phyloP scores from a whole-genome alignment of 2,888 invertebrate species.

The Cephonodes hylas region DNA sequence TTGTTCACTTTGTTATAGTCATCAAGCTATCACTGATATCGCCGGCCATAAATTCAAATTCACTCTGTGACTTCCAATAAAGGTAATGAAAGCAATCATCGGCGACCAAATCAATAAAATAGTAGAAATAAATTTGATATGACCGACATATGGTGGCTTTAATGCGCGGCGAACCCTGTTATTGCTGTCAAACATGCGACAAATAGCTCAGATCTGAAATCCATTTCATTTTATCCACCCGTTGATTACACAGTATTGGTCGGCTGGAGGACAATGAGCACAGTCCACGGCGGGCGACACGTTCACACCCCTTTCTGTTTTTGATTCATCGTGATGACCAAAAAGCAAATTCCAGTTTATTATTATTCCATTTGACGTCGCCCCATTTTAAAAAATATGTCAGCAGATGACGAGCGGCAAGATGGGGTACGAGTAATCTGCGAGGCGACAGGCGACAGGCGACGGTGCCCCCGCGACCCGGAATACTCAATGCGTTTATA shows the following conservation, averaged over 20 bases:
- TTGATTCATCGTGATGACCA: constrained; percentile 76
- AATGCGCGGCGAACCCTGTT: constrained; percentile 77
- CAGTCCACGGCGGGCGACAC: constrained; percentile 72
- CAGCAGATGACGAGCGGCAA: constrained; percentile 74
- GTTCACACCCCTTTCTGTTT: constrained; percentile 79
- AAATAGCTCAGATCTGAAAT: constrained; percentile 70
- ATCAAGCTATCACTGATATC: constrained; percentile 76
- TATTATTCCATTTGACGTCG: constrained; percentile 79
- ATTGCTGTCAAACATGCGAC: constrained; percentile 81
- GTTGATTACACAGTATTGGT: constrained; percentile 79
- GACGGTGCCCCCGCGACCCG: constrained; percentile 47
- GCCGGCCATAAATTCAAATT: constrained; percentile 75
- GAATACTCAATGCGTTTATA: constrained; percentile 80
- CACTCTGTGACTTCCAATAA: constrained; percentile 78
- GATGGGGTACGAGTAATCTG: constrained; percentile 64
- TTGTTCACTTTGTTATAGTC: constrained; percentile 73
- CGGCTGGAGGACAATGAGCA: constrained; percentile 73
- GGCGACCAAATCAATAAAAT: constrained; percentile 76
- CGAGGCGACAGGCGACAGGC: constrained; percentile 33
- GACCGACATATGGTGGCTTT: constrained; percentile 79
- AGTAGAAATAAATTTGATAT: constrained; percentile 82
- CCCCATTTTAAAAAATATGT: constrained; percentile 80
- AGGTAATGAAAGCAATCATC: constrained; percentile 79
- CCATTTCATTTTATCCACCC: constrained; percentile 72
- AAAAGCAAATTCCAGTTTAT: constrained; percentile 81